phyloP scores from a whole-genome alignment of 2,113 vertebrate species.

The Clarias gariepinus region DNA sequence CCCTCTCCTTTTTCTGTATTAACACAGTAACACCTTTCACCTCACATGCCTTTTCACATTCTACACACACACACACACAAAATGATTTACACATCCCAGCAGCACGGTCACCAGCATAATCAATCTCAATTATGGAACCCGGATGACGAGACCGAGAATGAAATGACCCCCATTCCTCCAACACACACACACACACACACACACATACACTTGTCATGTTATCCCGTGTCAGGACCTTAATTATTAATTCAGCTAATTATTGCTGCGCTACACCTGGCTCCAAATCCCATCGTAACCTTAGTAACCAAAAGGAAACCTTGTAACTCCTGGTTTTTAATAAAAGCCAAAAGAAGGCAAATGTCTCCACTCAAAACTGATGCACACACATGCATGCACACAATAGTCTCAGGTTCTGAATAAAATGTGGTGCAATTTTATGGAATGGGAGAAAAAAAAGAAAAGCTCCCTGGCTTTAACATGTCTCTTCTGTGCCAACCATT shows the following conservation, averaged over 20 bases:
- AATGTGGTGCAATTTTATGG: conserved; percentile 2
- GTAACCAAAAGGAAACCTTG: not conserved
- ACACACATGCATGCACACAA: too few species aligned
- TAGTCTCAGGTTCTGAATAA: conserved; percentile 8
- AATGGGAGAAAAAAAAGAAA: conserved; percentile 4
- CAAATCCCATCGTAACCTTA: not conserved
- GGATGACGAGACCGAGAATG: conserved; percentile 51
- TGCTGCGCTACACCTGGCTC: not conserved
- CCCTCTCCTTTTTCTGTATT: not conserved
- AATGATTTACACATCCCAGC: conserved; percentile 32
- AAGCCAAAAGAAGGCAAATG: not conserved
- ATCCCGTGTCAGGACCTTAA: not conserved
- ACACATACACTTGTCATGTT: not conserved
- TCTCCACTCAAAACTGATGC: too few species aligned
- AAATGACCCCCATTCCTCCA: conserved; percentile 57
- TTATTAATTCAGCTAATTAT: not conserved
- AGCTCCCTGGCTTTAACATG: conserved; percentile 27
- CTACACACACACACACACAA: conserved; percentile 16
- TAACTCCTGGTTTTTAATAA: not conserved
- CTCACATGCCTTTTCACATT: not conserved
- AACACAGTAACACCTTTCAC: not conserved
- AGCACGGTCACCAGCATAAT: conserved; percentile 25
- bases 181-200: conserved; percentile 30
- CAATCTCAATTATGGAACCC: conserved; percentile 26
- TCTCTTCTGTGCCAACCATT: conserved; percentile 34